Evolutionary conservation across 2,797 vertebrate genomes (phyloP).

Genomic region (Esox lucius): DNA sequence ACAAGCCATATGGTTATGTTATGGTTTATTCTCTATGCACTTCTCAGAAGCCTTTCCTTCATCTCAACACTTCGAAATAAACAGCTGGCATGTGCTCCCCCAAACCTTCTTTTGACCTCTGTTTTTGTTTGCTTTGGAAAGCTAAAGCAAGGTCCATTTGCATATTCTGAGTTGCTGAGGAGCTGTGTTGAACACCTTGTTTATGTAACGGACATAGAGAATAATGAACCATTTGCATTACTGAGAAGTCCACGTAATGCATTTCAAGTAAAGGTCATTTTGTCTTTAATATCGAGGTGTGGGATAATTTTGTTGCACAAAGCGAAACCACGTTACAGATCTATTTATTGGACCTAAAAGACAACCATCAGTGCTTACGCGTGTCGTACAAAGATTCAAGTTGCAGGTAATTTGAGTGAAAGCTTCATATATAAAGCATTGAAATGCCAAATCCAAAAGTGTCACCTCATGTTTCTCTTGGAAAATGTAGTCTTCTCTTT

Average conservation of each 20-base stretch:
- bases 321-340: too few species aligned
- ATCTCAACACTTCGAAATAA: neutral
- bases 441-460: too few species aligned
- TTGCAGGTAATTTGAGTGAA: too few species aligned
- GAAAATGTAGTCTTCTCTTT: too few species aligned
- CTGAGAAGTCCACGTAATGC: constrained; percentile 22
- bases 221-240: neutral
- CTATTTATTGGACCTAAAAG: too few species aligned
- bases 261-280: constrained; percentile 29
- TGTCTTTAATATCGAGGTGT: constrained; percentile 35
- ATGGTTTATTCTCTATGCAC: neutral
- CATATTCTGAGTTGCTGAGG: constrained; percentile 32
- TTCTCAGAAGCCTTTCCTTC: constrained; percentile 1
- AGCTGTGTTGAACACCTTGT: neutral
- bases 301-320: too few species aligned
- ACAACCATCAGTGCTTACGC: too few species aligned
- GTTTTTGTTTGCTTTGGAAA: constrained; percentile 55
- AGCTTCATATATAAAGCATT: too few species aligned
- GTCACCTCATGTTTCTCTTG: too few species aligned
- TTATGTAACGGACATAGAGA: constrained; percentile 41
- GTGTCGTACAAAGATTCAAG: too few species aligned
- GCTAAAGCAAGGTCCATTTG: constrained; percentile 52
- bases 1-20: constrained; percentile 60
- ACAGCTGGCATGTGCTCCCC: neutral
- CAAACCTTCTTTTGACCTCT: neutral